phyloP scores from a whole-genome alignment of 1,140 invertebrate species.

The Telenomus remus region DNA sequence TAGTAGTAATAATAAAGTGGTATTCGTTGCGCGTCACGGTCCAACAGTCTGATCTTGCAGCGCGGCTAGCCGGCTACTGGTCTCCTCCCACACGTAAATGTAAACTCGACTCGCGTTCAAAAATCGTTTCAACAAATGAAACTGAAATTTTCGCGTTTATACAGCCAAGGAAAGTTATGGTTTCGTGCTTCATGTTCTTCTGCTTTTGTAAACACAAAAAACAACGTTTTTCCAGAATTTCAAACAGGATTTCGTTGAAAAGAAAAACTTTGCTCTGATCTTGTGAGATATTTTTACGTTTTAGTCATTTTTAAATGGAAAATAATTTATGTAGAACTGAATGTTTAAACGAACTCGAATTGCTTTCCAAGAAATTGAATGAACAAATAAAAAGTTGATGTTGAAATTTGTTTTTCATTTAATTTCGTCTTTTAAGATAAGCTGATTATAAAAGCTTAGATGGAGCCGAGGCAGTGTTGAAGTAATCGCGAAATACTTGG shows the following conservation, averaged over 20 bases:
- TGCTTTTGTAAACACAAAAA: not conserved
- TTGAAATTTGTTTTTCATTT: not conserved
- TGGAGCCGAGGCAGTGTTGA: constrained; percentile 34
- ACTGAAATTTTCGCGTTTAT: constrained; percentile 29
- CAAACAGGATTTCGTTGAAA: no score
- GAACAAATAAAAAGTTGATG: no score
- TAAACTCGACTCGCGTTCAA: constrained; percentile 30
- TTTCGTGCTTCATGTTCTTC: constrained; percentile 16
- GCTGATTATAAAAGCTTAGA: constrained; percentile 47
- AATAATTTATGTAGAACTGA: constrained; percentile 5
- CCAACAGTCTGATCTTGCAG: constrained; percentile 71
- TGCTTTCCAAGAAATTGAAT: not conserved
- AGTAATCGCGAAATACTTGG: constrained; percentile 38
- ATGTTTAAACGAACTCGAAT: no score
- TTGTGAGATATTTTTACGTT: no score
- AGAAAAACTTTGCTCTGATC: no score
- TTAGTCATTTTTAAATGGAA: no score
- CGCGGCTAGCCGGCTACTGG: constrained; percentile 67
- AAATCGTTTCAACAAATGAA: constrained; percentile 45
- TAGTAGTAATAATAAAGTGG: constrained; percentile 69
- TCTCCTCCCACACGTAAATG: constrained; percentile 69
- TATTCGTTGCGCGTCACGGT: constrained; percentile 71
- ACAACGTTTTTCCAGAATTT: no score
- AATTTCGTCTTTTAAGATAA: constrained; percentile 12
- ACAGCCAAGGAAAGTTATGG: constrained; percentile 38